phyloP scores from a whole-genome alignment of 2,113 vertebrate genomes.

The Seriola rivoliana region DNA sequence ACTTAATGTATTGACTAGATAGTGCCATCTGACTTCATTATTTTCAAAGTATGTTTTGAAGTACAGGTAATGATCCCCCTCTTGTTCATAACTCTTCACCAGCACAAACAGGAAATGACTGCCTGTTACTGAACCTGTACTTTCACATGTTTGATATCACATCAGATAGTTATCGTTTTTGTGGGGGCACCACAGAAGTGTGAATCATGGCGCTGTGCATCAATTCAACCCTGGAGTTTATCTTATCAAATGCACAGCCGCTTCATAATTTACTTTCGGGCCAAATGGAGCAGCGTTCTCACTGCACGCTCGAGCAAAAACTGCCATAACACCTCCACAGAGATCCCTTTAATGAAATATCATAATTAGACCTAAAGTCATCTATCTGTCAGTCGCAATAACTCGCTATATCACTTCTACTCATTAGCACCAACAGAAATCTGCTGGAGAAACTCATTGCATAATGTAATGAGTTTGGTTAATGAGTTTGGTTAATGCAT shows the following conservation, averaged over 20 bases:
- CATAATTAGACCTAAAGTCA: conserved; percentile 58
- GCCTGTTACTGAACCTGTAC: conserved; percentile 37
- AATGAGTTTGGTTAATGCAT: conserved; percentile 24
- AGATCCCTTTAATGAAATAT: conserved; percentile 55
- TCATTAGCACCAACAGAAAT: conserved; percentile 41
- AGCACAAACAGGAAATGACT: conserved; percentile 48
- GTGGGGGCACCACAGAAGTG: conserved; percentile 12
- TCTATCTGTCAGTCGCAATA: conserved; percentile 40
- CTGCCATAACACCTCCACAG: conserved; percentile 28
- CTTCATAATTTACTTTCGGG: conserved; percentile 32
- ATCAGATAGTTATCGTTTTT: conserved; percentile 36
- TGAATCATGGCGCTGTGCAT: background rate
- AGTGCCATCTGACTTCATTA: conserved; percentile 63
- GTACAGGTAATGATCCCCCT: conserved; percentile 43
- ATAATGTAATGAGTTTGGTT: conserved; percentile 29
- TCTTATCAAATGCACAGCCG: conserved; percentile 13
- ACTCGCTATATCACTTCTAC: conserved; percentile 6
- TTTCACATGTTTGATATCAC: conserved; percentile 47
- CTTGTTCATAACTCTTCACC: conserved; percentile 40
- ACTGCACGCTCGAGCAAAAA: conserved; percentile 12
- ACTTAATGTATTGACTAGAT: conserved; percentile 53
- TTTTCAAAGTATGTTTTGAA: conserved; percentile 64
- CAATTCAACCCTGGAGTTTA: conserved; percentile 19
- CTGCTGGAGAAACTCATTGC: conserved; percentile 25
- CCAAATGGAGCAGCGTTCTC: conserved; percentile 24